A percentile compares a stretch with the other conserved stretches of the same genome.
phyloP scores from a whole-genome alignment of 2,888 invertebrate species.

The Strigamia maritima region DNA sequence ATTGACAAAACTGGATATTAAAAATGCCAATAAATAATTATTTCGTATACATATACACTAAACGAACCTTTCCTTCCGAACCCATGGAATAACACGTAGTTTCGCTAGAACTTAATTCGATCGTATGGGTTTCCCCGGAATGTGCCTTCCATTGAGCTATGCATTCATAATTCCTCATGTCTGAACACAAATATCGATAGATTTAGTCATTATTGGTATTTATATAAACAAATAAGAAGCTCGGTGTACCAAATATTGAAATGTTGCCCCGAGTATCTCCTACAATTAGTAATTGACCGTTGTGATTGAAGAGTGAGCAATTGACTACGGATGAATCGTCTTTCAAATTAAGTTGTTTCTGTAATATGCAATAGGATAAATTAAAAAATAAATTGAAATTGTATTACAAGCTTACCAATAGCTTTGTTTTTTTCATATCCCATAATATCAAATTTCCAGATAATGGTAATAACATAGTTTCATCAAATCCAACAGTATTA shows the following conservation, averaged over 20 bases:
- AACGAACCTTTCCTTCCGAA: slow-evolving; percentile 58
- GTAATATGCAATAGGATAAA: slow-evolving; percentile 36
- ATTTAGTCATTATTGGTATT: neutral
- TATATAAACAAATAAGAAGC: too few relatives aligned
- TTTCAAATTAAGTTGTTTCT: slow-evolving; percentile 45
- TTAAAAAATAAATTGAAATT: neutral
- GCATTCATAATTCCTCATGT: slow-evolving; percentile 58
- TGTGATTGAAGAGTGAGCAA: slow-evolving; percentile 61
- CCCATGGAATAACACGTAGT: slow-evolving; percentile 60
- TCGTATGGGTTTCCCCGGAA: slow-evolving; percentile 57
- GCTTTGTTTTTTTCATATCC: slow-evolving; percentile 59
- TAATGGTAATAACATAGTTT: slow-evolving; percentile 49
- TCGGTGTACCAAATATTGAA: slow-evolving; percentile 55
- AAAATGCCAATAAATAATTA: neutral
- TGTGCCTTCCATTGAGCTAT: slow-evolving; percentile 60
- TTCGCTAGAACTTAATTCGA: slow-evolving; percentile 59
- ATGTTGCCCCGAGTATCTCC: slow-evolving; percentile 61
- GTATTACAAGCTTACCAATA: slow-evolving; percentile 52
- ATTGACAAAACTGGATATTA: slow-evolving; percentile 50
- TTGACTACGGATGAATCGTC: slow-evolving; percentile 53
- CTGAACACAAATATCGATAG: slow-evolving; percentile 44
- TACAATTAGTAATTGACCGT: slow-evolving; percentile 60
- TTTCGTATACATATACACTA: neutral
- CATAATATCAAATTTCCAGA: slow-evolving; percentile 58
- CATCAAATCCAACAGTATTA: slow-evolving; percentile 20